Percentiles rank a stretch among this genome's conserved stretches.
These are phyloP conservation scores for Hypsibius dujardini DNA, from an alignment of 1,140 invertebrate genomes.

Conservation along the genomic window DNA sequence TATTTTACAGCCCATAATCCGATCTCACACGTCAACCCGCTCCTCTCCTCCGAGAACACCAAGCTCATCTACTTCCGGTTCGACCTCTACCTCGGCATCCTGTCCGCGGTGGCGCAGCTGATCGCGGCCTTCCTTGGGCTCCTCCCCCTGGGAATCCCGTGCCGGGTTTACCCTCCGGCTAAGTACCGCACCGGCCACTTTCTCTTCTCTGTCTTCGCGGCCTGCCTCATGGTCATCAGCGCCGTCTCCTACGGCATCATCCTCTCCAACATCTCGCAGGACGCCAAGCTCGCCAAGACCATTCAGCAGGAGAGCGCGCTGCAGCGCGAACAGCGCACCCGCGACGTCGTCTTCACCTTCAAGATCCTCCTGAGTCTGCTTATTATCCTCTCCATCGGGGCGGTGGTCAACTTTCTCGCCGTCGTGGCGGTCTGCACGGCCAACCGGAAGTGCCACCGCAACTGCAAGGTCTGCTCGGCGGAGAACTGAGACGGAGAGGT, in stretches of 20 bases:
- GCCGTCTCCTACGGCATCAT: constrained; percentile 16
- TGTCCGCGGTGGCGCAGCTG: background rate
- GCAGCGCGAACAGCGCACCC: background rate
- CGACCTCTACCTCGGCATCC: background rate
- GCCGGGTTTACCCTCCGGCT: background rate
- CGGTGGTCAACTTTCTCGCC: background rate
- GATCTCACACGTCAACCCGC: background rate
- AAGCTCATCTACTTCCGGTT: background rate
- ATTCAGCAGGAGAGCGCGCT: background rate
- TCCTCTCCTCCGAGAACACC: background rate
- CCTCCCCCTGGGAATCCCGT: constrained; percentile 10
- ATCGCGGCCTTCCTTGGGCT: constrained; percentile 12
- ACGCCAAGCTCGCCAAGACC: background rate
- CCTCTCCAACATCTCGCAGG: background rate
- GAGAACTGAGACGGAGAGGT: background rate
- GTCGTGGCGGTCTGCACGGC: constrained; percentile 12
- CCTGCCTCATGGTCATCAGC: background rate
- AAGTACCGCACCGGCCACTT: constrained; percentile 9
- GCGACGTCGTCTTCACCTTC: constrained; percentile 11
- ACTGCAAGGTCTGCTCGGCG: constrained; percentile 5
- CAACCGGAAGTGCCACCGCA: background rate
- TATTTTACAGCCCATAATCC: background rate
- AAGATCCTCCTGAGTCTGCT: constrained; percentile 3
- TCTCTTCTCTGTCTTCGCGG: background rate
- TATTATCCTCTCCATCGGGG: background rate